Evolutionary conservation across 2,797 vertebrate genomes (phyloP), one percentile per base, ranked within the genome.

Genomic region (Jordanella pulchra): DNA sequence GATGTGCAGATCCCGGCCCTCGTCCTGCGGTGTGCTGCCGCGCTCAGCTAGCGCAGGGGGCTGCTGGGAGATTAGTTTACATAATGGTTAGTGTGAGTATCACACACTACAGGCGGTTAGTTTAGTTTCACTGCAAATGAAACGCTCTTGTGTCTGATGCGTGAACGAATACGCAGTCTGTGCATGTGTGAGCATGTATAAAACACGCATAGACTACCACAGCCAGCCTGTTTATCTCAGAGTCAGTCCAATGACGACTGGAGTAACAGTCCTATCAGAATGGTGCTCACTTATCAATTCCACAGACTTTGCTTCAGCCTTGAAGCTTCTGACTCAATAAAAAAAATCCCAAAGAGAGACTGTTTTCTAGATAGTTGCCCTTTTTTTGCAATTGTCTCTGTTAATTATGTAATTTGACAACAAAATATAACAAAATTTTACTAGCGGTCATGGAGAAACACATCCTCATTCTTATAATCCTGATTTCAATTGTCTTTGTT

Each of bases 21-120:
- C 85, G 73, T 86, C 81, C 79, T 85, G 85, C 68, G 9, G 69
- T 30, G 78, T 65, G 65, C 67, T 67, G 76, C 50, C 5, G 53
- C 4, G 67, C 70, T 74, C 85, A 77, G 70, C 69, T 72, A 60
- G 71, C 85, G 73, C 78, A 76, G 4, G 69, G 73, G 82, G 86
- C 80, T 84, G 83, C 82, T 66, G 78, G 82, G 85, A 93, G 91
- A 91, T 93, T 89, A 92, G 77, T 78, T 81, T 73, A 77, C 75
- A 71, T 68, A 78, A 68, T 71, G 70, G 73, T 82, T 87, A 82
- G 84, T 80, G 73, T 68, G 80, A 81, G 71, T 73, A 81, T 73
- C 73, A 71, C 83, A 79, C 79, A 75, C 76, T 80, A 76, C 84
- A 80, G 75, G 70, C 81, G 84, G 86, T 86, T 83, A 83, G 72